These are phyloP conservation scores for Chesias legatella DNA, from an alignment of 2,888 invertebrate species.

Conservation along the genomic window DNA sequence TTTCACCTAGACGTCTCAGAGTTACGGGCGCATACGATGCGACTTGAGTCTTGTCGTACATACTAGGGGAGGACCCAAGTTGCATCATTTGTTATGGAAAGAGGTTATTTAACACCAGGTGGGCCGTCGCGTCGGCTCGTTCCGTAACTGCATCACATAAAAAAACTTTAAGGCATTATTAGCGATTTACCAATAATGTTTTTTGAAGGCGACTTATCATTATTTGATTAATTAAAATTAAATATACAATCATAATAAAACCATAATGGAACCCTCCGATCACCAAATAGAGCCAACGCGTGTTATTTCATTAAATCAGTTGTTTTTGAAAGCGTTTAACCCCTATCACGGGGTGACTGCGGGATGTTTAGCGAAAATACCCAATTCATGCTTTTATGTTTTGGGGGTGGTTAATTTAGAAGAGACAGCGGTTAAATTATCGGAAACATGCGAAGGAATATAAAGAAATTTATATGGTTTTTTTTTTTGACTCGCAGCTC, in stretches of 20 bases:
- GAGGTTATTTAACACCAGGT: too few species aligned
- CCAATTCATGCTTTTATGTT: constrained; percentile 40
- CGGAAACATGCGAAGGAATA: not conserved
- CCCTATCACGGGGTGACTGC: constrained; percentile 41
- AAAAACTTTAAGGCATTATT: too few species aligned
- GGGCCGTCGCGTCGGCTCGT: too few species aligned
- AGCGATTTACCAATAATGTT: too few species aligned
- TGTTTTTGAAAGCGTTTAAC: constrained; percentile 34
- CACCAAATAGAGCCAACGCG: constrained; percentile 11
- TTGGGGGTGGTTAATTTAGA: constrained; percentile 3
- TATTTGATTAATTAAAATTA: not conserved
- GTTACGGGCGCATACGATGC: too few species aligned
- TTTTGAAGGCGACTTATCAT: too few species aligned
- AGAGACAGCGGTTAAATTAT: constrained; percentile 16
- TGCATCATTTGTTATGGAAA: too few species aligned
- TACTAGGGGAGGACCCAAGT: too few species aligned
- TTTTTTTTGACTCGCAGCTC: too few species aligned
- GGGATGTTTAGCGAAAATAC: constrained; percentile 45
- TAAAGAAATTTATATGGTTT: not conserved
- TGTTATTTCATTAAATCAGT: constrained; percentile 32
- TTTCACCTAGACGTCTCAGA: too few species aligned
- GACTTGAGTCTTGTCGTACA: too few species aligned
- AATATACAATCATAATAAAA: constrained; percentile 7
- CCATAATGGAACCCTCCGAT: constrained; percentile 1
- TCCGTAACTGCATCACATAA: too few species aligned